Conservation (phyloP, 2,888 invertebrate species). For the Eremobia ochroleuca region DNA sequence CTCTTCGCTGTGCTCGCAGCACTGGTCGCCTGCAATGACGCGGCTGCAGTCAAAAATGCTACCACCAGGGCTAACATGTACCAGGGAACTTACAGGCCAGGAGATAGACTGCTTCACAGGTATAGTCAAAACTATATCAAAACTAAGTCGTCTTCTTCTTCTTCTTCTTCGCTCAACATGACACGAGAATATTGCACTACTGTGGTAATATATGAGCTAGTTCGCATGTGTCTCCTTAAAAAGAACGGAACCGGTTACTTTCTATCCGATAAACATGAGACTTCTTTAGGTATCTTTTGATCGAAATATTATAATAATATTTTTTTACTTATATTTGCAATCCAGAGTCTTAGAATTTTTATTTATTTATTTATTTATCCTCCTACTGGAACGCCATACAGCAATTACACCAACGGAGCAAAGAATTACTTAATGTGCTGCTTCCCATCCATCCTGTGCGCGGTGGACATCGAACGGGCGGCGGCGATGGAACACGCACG, state of each 20-base stretch:
- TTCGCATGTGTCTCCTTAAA: not conserved
- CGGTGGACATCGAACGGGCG: too few relatives aligned
- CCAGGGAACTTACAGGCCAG: constrained; percentile 9
- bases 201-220: not conserved
- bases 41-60: constrained; percentile 13
- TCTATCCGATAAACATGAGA: not conserved
- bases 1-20: constrained; percentile 38
- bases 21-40: constrained; percentile 26
- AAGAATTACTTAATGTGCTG: too few relatives aligned
- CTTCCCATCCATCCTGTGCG: too few relatives aligned
- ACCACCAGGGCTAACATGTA: constrained; percentile 27
- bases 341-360: too few relatives aligned
- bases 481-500: too few relatives aligned
- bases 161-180: not conserved
- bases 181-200: not conserved
- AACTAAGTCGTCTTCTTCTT: not conserved
- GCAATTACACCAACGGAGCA: too few relatives aligned
- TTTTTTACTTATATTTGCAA: not conserved
- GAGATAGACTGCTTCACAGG: constrained; percentile 53
- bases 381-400: too few relatives aligned
- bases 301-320: not conserved
- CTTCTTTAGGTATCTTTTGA: not conserved
- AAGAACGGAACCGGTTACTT: not conserved
- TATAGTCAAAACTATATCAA: not conserved
- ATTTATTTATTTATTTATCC: too few relatives aligned